Evolutionary conservation across 1,140 invertebrate species (phyloP).

Genomic region (Drosophila ficusphila): DNA sequence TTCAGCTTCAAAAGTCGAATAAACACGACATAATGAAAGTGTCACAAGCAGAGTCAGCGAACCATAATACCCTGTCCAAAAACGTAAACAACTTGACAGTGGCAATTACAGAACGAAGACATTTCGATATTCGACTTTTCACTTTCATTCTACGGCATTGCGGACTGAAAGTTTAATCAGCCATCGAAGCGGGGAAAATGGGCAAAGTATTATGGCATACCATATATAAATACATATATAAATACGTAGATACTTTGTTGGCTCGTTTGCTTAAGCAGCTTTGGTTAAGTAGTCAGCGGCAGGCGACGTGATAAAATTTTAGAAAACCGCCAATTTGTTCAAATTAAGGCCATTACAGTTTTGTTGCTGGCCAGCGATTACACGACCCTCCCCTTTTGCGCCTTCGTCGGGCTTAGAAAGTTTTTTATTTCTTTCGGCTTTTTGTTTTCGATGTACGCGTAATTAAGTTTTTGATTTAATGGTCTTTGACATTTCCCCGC

Average conservation of each 20-base stretch:
- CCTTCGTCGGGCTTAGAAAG: slow-evolving; percentile 62
- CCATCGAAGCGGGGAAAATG: slow-evolving; percentile 45
- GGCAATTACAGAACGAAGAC: slow-evolving; percentile 48
- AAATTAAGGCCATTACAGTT: slow-evolving; percentile 75
- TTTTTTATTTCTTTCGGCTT: slow-evolving; percentile 44
- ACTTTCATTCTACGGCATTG: slow-evolving; percentile 65
- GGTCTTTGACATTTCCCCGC: slow-evolving; percentile 21
- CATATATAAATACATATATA: slow-evolving; percentile 13
- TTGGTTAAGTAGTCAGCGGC: slow-evolving; percentile 43
- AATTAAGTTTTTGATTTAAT: slow-evolving; percentile 48
- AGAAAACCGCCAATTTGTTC: slow-evolving; percentile 74
- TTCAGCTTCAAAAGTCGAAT: too few species aligned
- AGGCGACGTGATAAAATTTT: slow-evolving; percentile 80
- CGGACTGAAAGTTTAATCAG: slow-evolving; percentile 55
- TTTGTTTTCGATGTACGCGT: slow-evolving; percentile 20
- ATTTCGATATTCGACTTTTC: slow-evolving; percentile 53
- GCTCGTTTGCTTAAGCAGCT: slow-evolving; percentile 56
- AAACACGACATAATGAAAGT: not conserved
- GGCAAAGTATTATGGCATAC: slow-evolving; percentile 39
- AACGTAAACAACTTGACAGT: slow-evolving; percentile 7
- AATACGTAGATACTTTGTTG: slow-evolving; percentile 36
- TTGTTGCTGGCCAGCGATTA: slow-evolving; percentile 47
- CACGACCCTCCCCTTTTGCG: slow-evolving; percentile 23
- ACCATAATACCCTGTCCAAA: slow-evolving; percentile 20
- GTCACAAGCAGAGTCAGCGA: slow-evolving; percentile 4